phyloP scores from a whole-genome alignment of 1,140 invertebrate genomes.

The Achatina immaculata region DNA sequence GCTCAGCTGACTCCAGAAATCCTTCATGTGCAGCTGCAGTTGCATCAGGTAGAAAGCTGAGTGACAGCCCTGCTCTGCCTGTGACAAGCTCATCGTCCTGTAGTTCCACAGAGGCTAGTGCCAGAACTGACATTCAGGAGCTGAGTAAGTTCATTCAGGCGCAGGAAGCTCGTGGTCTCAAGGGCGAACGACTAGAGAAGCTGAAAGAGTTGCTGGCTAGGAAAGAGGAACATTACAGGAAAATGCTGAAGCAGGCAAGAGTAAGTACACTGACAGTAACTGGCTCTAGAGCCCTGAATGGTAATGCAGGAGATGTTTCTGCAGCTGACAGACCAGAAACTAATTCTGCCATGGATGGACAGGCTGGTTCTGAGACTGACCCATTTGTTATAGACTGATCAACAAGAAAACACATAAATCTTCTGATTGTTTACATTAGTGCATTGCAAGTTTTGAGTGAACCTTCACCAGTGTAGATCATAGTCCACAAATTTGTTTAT shows the following conservation, averaged over 20 bases:
- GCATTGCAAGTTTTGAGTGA: background rate
- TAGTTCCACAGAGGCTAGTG: background rate
- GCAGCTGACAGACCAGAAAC: background rate
- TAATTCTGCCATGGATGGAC: background rate
- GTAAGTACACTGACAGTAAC: background rate
- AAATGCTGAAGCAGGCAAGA: background rate
- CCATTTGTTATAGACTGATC: conserved; percentile 25
- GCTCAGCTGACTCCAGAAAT: too few species aligned
- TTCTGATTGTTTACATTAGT: background rate
- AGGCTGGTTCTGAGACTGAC: background rate
- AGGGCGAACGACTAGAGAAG: conserved; percentile 18
- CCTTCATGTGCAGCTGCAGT: background rate
- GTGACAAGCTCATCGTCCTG: background rate
- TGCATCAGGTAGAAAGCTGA: background rate
- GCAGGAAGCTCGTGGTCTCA: conserved; percentile 16
- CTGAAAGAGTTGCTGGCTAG: conserved; percentile 4
- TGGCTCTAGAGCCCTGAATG: background rate
- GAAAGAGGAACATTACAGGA: conserved; percentile 8
- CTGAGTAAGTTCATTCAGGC: background rate
- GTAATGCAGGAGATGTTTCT: background rate
- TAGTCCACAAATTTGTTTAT: background rate
- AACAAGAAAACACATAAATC: background rate
- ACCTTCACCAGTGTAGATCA: background rate
- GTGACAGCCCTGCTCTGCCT: background rate
- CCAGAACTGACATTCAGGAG: background rate